Conservation (phyloP, 1,140 invertebrate genomes). For the Drosophila lini region DNA sequence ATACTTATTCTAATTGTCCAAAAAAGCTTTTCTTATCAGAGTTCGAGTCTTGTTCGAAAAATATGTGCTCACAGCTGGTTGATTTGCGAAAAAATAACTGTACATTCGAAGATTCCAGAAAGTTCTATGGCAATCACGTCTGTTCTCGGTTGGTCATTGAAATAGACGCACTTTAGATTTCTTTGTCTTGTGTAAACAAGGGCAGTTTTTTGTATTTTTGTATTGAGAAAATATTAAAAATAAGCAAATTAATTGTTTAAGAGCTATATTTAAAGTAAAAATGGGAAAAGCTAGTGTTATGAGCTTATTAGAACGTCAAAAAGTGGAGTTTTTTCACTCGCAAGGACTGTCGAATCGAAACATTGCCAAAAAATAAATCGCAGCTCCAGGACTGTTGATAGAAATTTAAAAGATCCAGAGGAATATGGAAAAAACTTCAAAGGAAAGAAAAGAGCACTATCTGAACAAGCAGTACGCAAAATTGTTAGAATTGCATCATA, state of each 20-base stretch:
- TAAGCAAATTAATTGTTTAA: no score
- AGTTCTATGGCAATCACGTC: no score
- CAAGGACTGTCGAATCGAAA: conserved; percentile 27
- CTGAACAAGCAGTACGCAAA: neutral
- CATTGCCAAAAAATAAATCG: conserved; percentile 33
- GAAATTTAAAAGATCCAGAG: conserved; percentile 10
- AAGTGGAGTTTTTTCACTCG: conserved; percentile 23
- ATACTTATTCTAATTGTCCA: no score
- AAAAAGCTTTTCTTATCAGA: conserved; percentile 18
- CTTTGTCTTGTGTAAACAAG: conserved; percentile 8
- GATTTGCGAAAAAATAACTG: conserved; percentile 22
- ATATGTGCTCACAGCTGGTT: conserved; percentile 15
- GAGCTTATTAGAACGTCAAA: conserved; percentile 14
- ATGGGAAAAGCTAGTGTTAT: conserved; percentile 26
- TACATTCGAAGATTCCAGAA: no score
- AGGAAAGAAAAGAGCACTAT: conserved; percentile 3
- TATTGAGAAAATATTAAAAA: conserved; percentile 15
- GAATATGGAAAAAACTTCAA: conserved; percentile 8
- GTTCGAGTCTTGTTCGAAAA: conserved; percentile 17
- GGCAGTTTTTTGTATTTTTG: conserved; percentile 6
- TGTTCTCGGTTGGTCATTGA: no score
- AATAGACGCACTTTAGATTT: conserved; percentile 3
- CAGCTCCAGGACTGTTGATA: conserved; percentile 18
- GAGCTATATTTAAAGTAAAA: no score
- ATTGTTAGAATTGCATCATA: conserved; percentile 14